These are phyloP conservation scores for Calliphora vomitoria DNA, from an alignment of 2,888 invertebrate genomes.

Conservation along the genomic window DNA sequence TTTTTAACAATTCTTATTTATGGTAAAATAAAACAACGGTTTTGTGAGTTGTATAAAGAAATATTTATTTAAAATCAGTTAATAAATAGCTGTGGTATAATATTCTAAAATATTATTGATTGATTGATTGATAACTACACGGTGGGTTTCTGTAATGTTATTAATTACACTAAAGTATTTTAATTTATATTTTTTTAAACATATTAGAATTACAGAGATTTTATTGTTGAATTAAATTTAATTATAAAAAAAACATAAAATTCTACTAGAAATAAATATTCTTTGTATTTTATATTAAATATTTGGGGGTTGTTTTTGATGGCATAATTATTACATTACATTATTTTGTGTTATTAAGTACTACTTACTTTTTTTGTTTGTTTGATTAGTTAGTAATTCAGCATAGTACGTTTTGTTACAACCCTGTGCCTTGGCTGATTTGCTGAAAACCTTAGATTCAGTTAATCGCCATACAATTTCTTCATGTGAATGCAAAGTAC, in stretches of 20 bases:
- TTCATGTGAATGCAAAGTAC: conserved; percentile 75
- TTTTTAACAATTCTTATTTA: background rate
- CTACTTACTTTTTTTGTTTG: background rate
- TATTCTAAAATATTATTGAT: too few relatives aligned
- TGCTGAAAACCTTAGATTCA: conserved; percentile 62
- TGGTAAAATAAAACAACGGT: background rate
- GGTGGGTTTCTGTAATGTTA: too few relatives aligned
- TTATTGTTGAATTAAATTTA: too few relatives aligned
- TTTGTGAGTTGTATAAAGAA: too few relatives aligned
- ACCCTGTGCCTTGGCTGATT: conserved; percentile 62
- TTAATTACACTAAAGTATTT: too few relatives aligned
- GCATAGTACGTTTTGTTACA: conserved; percentile 46
- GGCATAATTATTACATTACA: background rate
- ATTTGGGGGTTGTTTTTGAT: background rate
- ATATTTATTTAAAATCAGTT: background rate
- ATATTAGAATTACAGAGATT: too few relatives aligned
- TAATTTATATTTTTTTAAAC: too few relatives aligned
- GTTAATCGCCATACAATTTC: conserved; percentile 66
- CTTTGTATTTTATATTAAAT: too few relatives aligned
- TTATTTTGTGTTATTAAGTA: background rate
- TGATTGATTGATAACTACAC: too few relatives aligned
- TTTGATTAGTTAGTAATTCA: conserved; percentile 30
- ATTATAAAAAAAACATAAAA: too few relatives aligned
- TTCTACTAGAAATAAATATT: too few relatives aligned
- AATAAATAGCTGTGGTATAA: background rate